Evolutionary conservation across 2,797 vertebrate genomes (phyloP).

Genomic region (Xenops minutus): DNA sequence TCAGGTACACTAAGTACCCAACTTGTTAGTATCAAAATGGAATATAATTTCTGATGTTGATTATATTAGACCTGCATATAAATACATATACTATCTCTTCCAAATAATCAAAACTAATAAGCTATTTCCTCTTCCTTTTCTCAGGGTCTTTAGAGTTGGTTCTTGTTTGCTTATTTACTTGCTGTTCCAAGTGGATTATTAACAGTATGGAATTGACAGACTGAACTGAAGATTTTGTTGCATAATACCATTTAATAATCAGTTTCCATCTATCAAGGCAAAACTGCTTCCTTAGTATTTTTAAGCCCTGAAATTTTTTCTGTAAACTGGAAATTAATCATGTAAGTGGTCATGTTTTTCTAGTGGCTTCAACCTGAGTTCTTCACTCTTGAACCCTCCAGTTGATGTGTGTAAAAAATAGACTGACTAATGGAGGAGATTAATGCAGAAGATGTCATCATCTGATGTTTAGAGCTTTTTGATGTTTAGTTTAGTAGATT

Average conservation of each 20-base stretch:
- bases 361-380: neutral
- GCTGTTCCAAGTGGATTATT: neutral
- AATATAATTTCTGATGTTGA: conserved; percentile 56
- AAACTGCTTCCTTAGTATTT: neutral
- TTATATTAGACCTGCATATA: conserved; percentile 40
- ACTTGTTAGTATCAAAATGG: conserved; percentile 43
- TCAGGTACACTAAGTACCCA: conserved; percentile 11
- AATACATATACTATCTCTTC: conserved; percentile 12
- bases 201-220: neutral
- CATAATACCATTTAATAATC: neutral
- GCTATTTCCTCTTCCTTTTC: conserved; percentile 35
- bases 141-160: neutral
- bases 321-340: conserved; percentile 16
- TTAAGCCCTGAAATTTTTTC: neutral
- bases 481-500: neutral
- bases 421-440: neutral
- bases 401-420: neutral
- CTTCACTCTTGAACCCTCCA: neutral
- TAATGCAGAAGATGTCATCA: neutral
- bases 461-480: neutral
- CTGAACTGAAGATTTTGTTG: neutral
- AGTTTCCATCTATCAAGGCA: neutral
- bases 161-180: neutral
- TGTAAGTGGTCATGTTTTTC: neutral
- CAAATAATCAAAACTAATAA: conserved; percentile 31